phyloP scores from a whole-genome alignment of 2,888 invertebrate species.

The Craniophora ligustri region DNA sequence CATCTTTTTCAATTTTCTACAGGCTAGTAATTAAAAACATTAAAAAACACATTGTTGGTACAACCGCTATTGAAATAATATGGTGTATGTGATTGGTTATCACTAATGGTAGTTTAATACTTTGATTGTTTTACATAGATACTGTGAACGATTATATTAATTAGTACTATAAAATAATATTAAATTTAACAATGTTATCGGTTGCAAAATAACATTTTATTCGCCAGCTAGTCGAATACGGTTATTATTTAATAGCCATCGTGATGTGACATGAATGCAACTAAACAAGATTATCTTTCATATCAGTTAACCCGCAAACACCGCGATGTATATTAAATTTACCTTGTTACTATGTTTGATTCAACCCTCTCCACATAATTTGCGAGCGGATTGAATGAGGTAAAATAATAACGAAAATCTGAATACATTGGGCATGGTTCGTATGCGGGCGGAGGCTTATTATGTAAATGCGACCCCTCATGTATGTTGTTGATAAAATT shows the following conservation, averaged over 20 bases:
- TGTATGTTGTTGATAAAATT: slow-evolving; percentile 81
- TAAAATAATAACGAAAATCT: slow-evolving; percentile 82
- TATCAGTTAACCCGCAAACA: slow-evolving; percentile 59
- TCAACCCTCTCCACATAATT: slow-evolving; percentile 68
- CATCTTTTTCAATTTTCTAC: too few relatives aligned
- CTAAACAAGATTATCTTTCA: slow-evolving; percentile 58
- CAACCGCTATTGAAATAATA: too few relatives aligned
- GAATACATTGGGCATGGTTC: slow-evolving; percentile 69
- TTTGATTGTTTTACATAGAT: slow-evolving; percentile 17
- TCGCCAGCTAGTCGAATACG: slow-evolving; percentile 16
- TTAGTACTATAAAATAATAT: slow-evolving; percentile 20
- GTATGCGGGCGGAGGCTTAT: slow-evolving; percentile 73
- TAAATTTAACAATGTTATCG: slow-evolving; percentile 31
- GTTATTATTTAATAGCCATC: slow-evolving; percentile 40
- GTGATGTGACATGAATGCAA: slow-evolving; percentile 48
- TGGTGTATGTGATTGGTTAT: background rate
- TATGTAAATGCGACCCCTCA: slow-evolving; percentile 81
- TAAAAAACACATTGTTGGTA: too few relatives aligned
- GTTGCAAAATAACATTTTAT: slow-evolving; percentile 22
- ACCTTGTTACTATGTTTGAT: slow-evolving; percentile 69
- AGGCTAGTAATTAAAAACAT: too few relatives aligned
- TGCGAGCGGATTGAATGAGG: slow-evolving; percentile 70
- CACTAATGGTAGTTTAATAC: background rate
- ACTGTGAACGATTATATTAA: slow-evolving; percentile 18
- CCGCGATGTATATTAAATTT: slow-evolving; percentile 68